Base-by-base conservation (phyloP, 30 jellyfish, hydroid and myxozoan genomes). In the Pelagia noctiluca region DNA sequence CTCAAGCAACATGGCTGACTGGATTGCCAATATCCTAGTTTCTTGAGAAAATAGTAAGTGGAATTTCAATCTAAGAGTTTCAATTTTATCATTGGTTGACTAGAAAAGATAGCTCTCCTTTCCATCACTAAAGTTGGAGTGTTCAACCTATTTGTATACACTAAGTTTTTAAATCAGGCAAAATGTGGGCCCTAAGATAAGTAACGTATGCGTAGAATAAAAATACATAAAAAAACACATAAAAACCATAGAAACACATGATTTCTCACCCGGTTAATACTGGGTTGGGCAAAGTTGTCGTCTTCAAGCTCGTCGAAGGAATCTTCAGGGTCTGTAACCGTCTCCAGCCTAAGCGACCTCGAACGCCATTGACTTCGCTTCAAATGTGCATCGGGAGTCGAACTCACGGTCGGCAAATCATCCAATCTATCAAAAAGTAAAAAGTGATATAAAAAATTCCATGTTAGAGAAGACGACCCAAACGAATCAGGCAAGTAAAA, bases 361-460 rank as follows among this genome's bases (percentile, higher is more conserved):
- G 92, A 82, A 2, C 82, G 82, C 82, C 82, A 82, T 35, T 82
- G 92, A 2, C 78, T 26, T 61, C 86, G 33, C 37, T 38, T 82
- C 4, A 57, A 32, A 35, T 34, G 54, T 42, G 82, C 76, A n/a
- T 82, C 92, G 2, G 92, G 80, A 3, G 92, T 34, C 28, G 63
- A n/a, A n/a, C 61, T 10, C 26, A n/a, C 31, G 2, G 36, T 66
- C 16, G 48, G 25, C 21, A 25, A 7, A 12, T 81, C 91, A 34
- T 46, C 23, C 63, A 75, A 50, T 21, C 25, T 10, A 62, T 5
- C 10, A 57, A 16, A 47, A 19, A 10, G 61, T 19, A 47, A 19
- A 10, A 19, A 47, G 11, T 19, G 61, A 19, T 47, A 11, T 10
- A 47, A 11, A 19, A 47, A 47, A 10, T 47, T 10, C 11, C 61